phyloP scores from a whole-genome alignment of 2,888 invertebrate species.

The Pseudanteris insignis region DNA sequence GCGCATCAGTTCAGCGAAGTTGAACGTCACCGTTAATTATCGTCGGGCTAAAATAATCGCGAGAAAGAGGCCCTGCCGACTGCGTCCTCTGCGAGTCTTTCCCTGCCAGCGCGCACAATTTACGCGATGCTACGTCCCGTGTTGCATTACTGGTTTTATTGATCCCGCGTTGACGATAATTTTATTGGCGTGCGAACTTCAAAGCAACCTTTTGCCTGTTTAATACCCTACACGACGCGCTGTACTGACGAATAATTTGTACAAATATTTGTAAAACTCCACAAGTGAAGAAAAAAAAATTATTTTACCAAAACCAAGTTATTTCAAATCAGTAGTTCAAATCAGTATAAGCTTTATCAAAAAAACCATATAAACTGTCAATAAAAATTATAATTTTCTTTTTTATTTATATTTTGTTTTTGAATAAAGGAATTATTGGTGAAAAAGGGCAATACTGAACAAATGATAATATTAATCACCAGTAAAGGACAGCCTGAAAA shows the following conservation, averaged over 20 bases:
- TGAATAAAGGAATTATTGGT: too few relatives aligned
- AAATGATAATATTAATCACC: too few relatives aligned
- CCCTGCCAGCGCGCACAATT: background rate
- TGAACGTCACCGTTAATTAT: constrained; percentile 25
- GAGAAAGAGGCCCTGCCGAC: constrained; percentile 9
- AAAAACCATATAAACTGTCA: too few relatives aligned
- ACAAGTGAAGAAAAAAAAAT: background rate
- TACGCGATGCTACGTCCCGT: constrained; percentile 23
- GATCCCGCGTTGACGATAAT: constrained; percentile 34
- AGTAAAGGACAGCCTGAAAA: too few relatives aligned
- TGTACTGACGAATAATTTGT: constrained; percentile 29
- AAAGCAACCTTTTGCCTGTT: constrained; percentile 13
- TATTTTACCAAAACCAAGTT: background rate
- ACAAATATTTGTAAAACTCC: constrained; percentile 10
- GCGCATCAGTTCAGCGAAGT: constrained; percentile 2
- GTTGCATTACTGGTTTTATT: constrained; percentile 36
- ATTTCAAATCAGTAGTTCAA: too few relatives aligned
- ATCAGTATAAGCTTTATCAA: too few relatives aligned
- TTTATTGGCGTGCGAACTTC: constrained; percentile 23
- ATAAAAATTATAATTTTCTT: too few relatives aligned
- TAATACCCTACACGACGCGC: constrained; percentile 10
- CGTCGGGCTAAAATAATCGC: constrained; percentile 6
- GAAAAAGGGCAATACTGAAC: too few relatives aligned
- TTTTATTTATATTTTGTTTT: too few relatives aligned
- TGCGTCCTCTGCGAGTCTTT: constrained; percentile 6